Evolutionary conservation across 1,140 invertebrate species (phyloP).

Genomic region (Oedothorax gibbosus): DNA sequence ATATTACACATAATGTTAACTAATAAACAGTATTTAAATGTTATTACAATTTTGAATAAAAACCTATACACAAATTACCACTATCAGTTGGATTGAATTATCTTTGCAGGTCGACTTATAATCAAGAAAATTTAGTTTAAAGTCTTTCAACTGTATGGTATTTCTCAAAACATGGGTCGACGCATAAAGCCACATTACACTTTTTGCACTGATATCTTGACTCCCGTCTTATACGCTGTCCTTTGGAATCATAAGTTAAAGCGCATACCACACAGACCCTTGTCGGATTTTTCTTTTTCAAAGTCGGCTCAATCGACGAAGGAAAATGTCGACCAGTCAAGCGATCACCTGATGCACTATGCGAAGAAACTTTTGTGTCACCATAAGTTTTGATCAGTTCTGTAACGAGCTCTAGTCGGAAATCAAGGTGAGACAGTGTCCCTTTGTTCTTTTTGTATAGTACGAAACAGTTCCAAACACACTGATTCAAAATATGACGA

Average conservation of each 20-base stretch:
- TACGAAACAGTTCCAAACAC: constrained; percentile 10
- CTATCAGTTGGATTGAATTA: too few relatives aligned
- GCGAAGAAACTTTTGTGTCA: background rate
- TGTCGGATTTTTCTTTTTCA: background rate
- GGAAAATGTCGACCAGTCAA: constrained; percentile 12
- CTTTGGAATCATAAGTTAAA: background rate
- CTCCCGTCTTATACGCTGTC: background rate
- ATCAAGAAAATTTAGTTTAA: too few relatives aligned
- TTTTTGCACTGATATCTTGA: constrained; percentile 12
- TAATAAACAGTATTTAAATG: too few relatives aligned
- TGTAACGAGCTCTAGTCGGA: constrained; percentile 19
- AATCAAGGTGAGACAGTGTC: background rate
- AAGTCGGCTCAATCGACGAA: background rate
- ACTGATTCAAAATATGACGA: constrained; percentile 14
- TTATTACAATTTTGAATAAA: too few relatives aligned
- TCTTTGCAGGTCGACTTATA: too few relatives aligned
- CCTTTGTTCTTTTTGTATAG: constrained; percentile 9
- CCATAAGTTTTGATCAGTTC: background rate
- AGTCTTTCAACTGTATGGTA: too few relatives aligned
- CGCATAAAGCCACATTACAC: constrained; percentile 12
- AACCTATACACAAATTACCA: too few relatives aligned
- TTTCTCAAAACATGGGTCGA: constrained; percentile 22
- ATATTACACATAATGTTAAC: too few relatives aligned
- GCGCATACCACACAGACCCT: background rate
- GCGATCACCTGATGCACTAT: background rate